Evolutionary conservation across 2,113 vertebrate genomes (phyloP).

Genomic region (Tichodroma muraria): DNA sequence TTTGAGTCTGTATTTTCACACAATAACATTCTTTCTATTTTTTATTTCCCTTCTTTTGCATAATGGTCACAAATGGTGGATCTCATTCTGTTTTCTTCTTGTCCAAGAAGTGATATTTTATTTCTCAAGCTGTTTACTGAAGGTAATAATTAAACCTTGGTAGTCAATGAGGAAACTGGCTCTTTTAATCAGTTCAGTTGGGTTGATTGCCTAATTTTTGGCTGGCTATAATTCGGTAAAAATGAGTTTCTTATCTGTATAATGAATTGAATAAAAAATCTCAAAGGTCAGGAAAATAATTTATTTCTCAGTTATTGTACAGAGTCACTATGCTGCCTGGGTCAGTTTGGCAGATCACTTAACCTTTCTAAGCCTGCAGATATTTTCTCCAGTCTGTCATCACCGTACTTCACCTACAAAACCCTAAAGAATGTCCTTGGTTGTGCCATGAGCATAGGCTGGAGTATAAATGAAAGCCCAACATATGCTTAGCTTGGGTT

Average conservation of each 20-base stretch:
- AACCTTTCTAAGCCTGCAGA: neutral
- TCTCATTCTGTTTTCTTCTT: neutral
- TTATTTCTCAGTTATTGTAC: neutral
- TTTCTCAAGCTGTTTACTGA: neutral
- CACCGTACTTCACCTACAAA: neutral
- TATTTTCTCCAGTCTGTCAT: neutral
- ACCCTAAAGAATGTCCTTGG: neutral
- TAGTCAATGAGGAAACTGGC: neutral
- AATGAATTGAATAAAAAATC: neutral
- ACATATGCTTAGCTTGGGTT: neutral
- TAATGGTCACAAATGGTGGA: neutral
- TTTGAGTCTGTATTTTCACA: neutral
- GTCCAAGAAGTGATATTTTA: neutral
- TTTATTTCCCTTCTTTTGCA: neutral
- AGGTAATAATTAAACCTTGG: neutral
- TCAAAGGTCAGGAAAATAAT: neutral
- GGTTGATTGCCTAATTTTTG: neutral
- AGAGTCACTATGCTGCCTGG: neutral
- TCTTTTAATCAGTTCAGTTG: neutral
- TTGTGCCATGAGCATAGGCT: neutral
- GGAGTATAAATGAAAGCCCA: neutral
- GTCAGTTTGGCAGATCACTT: neutral
- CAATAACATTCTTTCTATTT: neutral
- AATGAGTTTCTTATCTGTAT: neutral
- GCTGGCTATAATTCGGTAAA: neutral